These are phyloP conservation scores for Trissolcus japonicus DNA, from an alignment of 2,888 invertebrate species.

Conservation along the genomic window DNA sequence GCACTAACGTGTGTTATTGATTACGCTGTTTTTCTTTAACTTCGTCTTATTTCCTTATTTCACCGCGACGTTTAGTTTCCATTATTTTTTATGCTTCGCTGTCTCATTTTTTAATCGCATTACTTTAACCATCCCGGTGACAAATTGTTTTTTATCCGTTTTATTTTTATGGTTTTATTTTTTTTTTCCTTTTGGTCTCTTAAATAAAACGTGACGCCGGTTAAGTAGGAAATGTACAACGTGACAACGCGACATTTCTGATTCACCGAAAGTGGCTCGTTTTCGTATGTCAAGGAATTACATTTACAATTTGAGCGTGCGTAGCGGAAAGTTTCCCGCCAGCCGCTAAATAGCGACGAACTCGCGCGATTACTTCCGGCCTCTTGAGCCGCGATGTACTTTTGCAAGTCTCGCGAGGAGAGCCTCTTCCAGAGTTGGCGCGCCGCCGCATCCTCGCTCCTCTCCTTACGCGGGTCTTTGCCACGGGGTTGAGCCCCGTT, in stretches of 20 bases:
- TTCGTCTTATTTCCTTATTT: slow-evolving; percentile 18
- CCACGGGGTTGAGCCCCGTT: slow-evolving; percentile 69
- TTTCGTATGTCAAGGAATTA: slow-evolving; percentile 50
- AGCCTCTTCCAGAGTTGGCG: slow-evolving; percentile 23
- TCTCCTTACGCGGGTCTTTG: slow-evolving; percentile 18
- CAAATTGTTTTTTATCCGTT: too few species aligned
- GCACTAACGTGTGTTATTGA: slow-evolving; percentile 53
- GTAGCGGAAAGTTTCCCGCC: slow-evolving; percentile 58
- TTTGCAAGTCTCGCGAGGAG: slow-evolving; percentile 71
- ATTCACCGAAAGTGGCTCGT: slow-evolving; percentile 41
- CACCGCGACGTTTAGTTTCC: slow-evolving; percentile 35
- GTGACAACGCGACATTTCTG: slow-evolving; percentile 13
- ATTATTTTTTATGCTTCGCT: slow-evolving; percentile 13
- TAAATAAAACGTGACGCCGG: neutral
- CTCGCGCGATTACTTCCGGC: slow-evolving; percentile 74
- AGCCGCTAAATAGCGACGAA: slow-evolving; percentile 69
- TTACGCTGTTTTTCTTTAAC: slow-evolving; percentile 52
- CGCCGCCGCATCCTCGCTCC: slow-evolving; percentile 14
- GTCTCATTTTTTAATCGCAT: neutral
- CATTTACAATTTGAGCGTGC: slow-evolving; percentile 35
- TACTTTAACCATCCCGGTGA: too few species aligned
- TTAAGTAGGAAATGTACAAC: neutral
- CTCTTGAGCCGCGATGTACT: slow-evolving; percentile 74
- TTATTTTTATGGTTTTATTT: too few species aligned
- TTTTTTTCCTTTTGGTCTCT: too few species aligned